Evolutionary conservation across 1,140 invertebrate genomes (phyloP), one percentile per base, ranked within the genome.

Genomic region (Hycleus phaleratus): DNA sequence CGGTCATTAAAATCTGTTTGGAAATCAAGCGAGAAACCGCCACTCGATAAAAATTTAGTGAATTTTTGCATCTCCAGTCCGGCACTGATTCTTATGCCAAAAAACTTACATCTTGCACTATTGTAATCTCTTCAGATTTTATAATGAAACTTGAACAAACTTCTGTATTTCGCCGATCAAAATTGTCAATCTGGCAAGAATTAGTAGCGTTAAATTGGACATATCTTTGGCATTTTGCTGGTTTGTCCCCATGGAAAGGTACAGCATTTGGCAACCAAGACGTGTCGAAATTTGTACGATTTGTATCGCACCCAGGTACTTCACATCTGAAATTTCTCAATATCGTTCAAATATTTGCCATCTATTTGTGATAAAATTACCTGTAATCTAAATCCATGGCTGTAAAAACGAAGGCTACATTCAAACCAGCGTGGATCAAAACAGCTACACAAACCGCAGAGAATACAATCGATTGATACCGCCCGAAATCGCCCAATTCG

Each of bases 321-420:
- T 54, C 32, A 26, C 60, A 61, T 40, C 60, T 61, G 51, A n/a
- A 26, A 25, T 32, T 18, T 7, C 10, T 47, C 8, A 10, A 26
- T 47, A n/a, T 7, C 18, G 18, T 3, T 12, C 8, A 49, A 32
- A 32, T 49, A 9, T 8, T 38, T 26, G 12, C 11, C 25, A 8
- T 9, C 6, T 2, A 8, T 8, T 38, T 26, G 1, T 18, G 18
- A 18, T n/a, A 32, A 9, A n/a, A 38, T 38, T 72, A 79, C 78
- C 78, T 77, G 69, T 80, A 78, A 44, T 77, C 72, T 18, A 78
- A 59, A 64, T 76, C 72, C 57, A 77, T 74, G 10, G 83, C 81
- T 1, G 82, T 80, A 69, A 85, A 85, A 48, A 84, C 78, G 66
- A 82, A 85, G 58, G 80, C 80, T 55, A 82, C 79, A 65, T 81